Percentiles rank a stretch among this genome's conserved stretches.
Conservation (phyloP, 2,113 vertebrate genomes). For the Psittacula cyanocephala region DNA sequence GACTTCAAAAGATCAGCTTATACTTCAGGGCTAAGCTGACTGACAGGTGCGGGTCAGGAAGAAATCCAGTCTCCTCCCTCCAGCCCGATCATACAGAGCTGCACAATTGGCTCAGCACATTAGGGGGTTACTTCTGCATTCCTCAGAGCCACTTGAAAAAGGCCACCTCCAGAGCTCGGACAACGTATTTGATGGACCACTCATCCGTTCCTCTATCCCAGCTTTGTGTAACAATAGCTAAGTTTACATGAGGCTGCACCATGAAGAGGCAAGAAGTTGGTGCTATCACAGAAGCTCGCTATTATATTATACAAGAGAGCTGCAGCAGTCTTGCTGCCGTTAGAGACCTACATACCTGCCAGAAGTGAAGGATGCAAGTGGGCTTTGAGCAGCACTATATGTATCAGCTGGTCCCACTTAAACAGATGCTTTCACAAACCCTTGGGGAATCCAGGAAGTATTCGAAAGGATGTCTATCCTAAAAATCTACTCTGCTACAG, state of each 20-base stretch:
- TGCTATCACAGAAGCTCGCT: not conserved
- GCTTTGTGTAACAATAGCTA: not conserved
- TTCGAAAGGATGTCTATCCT: not conserved
- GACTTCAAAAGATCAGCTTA: constrained; percentile 49
- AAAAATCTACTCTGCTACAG: not conserved
- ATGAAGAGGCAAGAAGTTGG: not conserved
- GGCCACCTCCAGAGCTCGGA: not conserved
- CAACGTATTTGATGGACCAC: not conserved
- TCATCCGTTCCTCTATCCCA: not conserved
- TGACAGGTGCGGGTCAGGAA: not conserved
- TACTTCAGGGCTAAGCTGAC: not conserved
- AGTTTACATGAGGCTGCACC: not conserved
- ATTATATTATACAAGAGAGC: not conserved
- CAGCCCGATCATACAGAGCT: not conserved
- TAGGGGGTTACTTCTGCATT: not conserved
- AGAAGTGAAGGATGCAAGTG: not conserved
- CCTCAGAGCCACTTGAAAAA: not conserved
- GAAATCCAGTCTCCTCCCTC: not conserved
- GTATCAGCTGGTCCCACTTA: not conserved
- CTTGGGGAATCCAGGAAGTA: not conserved
- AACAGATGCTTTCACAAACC: not conserved
- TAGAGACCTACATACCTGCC: not conserved
- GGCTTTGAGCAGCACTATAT: not conserved
- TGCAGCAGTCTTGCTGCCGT: not conserved
- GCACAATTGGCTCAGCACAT: not conserved